These are phyloP conservation scores for Dolichallabes microphthalmus DNA, from an alignment of 2,113 vertebrate species.

Conservation along the genomic window DNA sequence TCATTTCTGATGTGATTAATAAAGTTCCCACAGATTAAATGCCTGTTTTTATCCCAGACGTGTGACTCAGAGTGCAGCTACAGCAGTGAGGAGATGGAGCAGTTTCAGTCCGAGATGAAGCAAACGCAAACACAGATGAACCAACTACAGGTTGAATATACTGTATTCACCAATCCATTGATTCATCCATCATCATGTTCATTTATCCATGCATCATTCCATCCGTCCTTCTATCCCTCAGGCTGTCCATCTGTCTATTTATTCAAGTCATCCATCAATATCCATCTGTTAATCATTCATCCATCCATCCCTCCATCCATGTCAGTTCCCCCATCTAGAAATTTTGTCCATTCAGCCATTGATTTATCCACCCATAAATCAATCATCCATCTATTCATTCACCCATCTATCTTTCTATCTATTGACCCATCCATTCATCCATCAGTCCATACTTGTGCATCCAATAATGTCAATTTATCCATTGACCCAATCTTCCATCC, in stretches of 20 bases:
- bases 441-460: background rate
- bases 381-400: background rate
- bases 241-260: background rate
- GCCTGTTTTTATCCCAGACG: conserved; percentile 63
- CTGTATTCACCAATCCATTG: background rate
- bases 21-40: background rate
- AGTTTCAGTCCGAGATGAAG: conserved; percentile 79
- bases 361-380: background rate
- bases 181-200: background rate
- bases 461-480: background rate
- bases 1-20: background rate
- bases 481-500: background rate
- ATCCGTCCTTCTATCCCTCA: background rate
- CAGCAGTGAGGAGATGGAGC: conserved; percentile 79
- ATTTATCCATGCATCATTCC: background rate
- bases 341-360: background rate
- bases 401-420: background rate
- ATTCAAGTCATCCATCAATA: background rate
- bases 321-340: background rate
- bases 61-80: conserved; percentile 76
- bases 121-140: conserved; percentile 80
- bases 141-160: conserved; percentile 77
- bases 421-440: background rate
- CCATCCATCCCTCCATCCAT: background rate
- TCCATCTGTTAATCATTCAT: too few species aligned